Percentiles rank a stretch among this genome's conserved stretches.
phyloP scores from a whole-genome alignment of 1,140 invertebrate species.

The Oryzaephilus surinamensis region DNA sequence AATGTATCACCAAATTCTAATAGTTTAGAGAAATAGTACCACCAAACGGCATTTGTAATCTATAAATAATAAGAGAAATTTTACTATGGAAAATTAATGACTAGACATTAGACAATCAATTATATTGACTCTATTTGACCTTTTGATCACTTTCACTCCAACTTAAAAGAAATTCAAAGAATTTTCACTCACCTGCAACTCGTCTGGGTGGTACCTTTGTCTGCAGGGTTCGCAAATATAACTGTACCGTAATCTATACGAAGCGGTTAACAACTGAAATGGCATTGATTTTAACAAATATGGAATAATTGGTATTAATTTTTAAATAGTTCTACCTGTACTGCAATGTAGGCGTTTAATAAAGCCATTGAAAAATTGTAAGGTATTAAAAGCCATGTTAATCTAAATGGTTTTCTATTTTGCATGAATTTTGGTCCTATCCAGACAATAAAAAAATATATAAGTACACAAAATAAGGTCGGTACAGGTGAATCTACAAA shows the following conservation, averaged over 20 bases:
- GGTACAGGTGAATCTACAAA: slow-evolving; percentile 75
- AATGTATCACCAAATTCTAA: slow-evolving; percentile 89
- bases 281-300: not conserved
- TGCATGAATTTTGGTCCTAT: slow-evolving; percentile 75
- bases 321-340: slow-evolving; percentile 46
- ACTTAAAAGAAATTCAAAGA: slow-evolving; percentile 4
- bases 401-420: slow-evolving; percentile 64
- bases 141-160: no score
- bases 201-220: slow-evolving; percentile 68
- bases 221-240: slow-evolving; percentile 83
- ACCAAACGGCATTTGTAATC: slow-evolving; percentile 91
- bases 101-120: no score
- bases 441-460: slow-evolving; percentile 74
- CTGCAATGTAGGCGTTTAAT: slow-evolving; percentile 77
- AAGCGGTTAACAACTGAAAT: slow-evolving; percentile 61
- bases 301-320: not conserved
- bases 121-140: no score
- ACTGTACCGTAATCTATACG: slow-evolving; percentile 70
- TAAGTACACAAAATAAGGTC: slow-evolving; percentile 58
- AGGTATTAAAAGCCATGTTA: slow-evolving; percentile 66
- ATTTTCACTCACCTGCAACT: slow-evolving; percentile 61
- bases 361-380: slow-evolving; percentile 80
- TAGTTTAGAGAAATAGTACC: slow-evolving; percentile 93
- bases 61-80: slow-evolving; percentile 32
- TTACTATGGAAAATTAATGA: no score